phyloP scores from a whole-genome alignment of 1,140 invertebrate genomes.

The Trachymyrmex septentrionalis region DNA sequence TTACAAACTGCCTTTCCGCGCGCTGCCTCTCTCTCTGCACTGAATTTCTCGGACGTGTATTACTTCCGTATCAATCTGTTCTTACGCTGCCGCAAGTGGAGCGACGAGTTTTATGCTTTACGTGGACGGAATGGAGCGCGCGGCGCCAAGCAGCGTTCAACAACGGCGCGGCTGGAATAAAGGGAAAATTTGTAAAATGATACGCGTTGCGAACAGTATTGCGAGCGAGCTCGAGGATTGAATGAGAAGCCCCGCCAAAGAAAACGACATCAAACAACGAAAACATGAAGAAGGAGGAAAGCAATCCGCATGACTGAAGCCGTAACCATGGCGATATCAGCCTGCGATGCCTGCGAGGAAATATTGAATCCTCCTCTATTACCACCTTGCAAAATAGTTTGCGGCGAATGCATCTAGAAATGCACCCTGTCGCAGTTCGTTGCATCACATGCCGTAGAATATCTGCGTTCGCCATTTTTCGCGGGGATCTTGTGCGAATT shows the following conservation, averaged over 20 bases:
- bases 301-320: constrained; percentile 72
- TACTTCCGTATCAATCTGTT: constrained; percentile 63
- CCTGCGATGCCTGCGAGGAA: constrained; percentile 56
- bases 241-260: constrained; percentile 65
- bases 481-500: constrained; percentile 18
- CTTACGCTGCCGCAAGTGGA: constrained; percentile 36
- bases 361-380: constrained; percentile 70
- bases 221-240: constrained; percentile 57
- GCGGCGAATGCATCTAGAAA: constrained; percentile 55
- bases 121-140: constrained; percentile 27
- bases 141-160: not conserved
- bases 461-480: constrained; percentile 46
- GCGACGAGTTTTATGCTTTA: constrained; percentile 52
- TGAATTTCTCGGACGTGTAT: constrained; percentile 55
- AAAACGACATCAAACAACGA: constrained; percentile 67
- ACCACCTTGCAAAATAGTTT: constrained; percentile 63
- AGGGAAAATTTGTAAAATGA: constrained; percentile 67
- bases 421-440: constrained; percentile 48
- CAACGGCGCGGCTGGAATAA: constrained; percentile 17
- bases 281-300: constrained; percentile 66
- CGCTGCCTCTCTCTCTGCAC: not conserved
- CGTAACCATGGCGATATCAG: constrained; percentile 69
- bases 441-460: constrained; percentile 41
- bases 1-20: constrained; percentile 25
- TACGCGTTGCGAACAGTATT: constrained; percentile 59